A percentile compares a stretch with the other conserved stretches of the same genome.
Conservation (phyloP, 2,113 vertebrate genomes). For the Calcarius ornatus region DNA sequence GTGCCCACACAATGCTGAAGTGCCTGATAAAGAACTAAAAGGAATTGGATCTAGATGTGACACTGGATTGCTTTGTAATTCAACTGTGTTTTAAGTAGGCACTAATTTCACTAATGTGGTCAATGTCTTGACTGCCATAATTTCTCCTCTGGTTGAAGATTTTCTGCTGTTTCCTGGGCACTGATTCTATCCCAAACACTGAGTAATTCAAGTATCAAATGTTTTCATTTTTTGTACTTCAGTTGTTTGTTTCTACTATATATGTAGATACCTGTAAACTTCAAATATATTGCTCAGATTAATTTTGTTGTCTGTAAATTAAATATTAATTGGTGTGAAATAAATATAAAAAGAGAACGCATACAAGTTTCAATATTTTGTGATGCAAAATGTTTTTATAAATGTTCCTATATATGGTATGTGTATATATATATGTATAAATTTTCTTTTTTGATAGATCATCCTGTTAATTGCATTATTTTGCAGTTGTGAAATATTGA, state of each 20-base stretch:
- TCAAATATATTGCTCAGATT: background rate
- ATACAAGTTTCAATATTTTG: accelerated
- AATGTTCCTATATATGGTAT: background rate
- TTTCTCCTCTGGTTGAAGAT: background rate
- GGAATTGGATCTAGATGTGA: background rate
- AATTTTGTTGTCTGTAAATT: background rate
- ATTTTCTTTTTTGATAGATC: background rate
- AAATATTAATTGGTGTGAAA: background rate
- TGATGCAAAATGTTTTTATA: background rate
- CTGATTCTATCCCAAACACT: background rate
- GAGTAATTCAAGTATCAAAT: background rate
- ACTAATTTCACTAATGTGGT: background rate
- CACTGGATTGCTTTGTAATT: background rate
- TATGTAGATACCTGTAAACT: background rate
- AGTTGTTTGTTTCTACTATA: background rate
- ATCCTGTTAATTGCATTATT: background rate
- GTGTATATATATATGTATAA: background rate
- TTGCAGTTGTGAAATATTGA: background rate
- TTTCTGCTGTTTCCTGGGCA: background rate
- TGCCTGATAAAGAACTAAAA: background rate
- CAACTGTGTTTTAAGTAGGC: background rate
- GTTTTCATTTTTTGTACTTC: background rate
- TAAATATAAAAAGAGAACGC: background rate
- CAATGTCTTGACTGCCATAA: background rate
- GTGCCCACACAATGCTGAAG: background rate